Base-by-base conservation (phyloP, 2,888 invertebrate species). In the Gastrophysa polygoni region DNA sequence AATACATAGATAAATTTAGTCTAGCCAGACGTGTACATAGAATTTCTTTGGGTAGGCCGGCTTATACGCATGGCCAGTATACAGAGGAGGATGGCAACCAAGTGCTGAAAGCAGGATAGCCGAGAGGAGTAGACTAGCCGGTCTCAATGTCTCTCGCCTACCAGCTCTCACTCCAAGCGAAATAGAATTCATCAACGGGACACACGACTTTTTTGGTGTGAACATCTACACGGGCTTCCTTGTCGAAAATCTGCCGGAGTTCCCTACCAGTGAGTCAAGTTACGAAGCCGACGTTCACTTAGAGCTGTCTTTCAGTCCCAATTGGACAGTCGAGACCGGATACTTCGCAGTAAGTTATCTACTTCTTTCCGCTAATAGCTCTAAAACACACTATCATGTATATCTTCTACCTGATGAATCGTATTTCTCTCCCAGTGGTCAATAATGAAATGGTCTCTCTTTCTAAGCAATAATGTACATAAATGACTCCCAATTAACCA, bases 201-300 rank as follows among this genome's bases (percentile, higher is more conserved):
- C 61, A 1, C 59, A 24, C 38, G 69, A 69, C 48, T 69, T 68
- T 48, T 16, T 68, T 8, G 67, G 63, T n/a, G 17, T 58, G 16
- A 69, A 59, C 50, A 63, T 58, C 10, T 63, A 63, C 56, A 67
- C 65, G 20, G 66, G 55, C n/a, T 64, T 49, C 46, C 43, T 63
- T n/a, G 58, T 68, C 1, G 58, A 59, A 32, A 52, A 63, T 46
- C 38, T 47, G 16, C 57, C 51, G 10, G 61, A 58, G 43, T 38
- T 21, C n/a, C n/a, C 10, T 1, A 17, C 3, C 1, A 38, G 14
- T 6, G 11, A 14, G 14, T 38, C 38, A 14, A 38, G 38, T 14
- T 38, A 38, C 14, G 38, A 38, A 6, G 38, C 38, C 2, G 38
- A 38, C 6, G 38, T 38, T 6, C 38, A 14, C 38, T 38, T 6